Base-by-base conservation (phyloP, 1,140 invertebrate species). In the Drosophila mojavensis region DNA sequence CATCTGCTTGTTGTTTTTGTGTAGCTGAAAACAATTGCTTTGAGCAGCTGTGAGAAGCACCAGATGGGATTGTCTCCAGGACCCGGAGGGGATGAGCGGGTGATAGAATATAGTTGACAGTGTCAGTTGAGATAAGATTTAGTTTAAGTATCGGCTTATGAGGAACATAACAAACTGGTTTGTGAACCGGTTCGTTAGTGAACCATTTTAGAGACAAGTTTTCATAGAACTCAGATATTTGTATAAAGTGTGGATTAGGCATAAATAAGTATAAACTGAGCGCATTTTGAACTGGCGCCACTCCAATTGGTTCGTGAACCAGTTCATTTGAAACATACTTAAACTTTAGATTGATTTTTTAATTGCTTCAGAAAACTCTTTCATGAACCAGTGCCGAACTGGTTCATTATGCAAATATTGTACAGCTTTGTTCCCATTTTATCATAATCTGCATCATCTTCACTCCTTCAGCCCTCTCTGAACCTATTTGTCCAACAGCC, bases 11-110 rank as follows among this genome's bases (percentile, higher is more conserved):
- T 71, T 33, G 9, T 33, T 33, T 7, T 33, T 33, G 33, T 33
- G 2, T 33, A 10, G 58, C n/a, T 54, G n/a, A 54, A 65, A 54
- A 54, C 71, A 79, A 82, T 88, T 81, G 83, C 39, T 20, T 62
- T 66, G 77, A 82, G 82, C 71, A 74, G 67, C 59, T 74, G 65
- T 64, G 72, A 64, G 72, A 60, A 55, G 33, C 54, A 51, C 28
- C 75, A 78, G 75, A 48, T 78, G 75, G 54, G 71, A 69, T 69
- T 74, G 65, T 68, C 41, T 43, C 59, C 47, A 26, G 17, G 36
- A 26, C 36, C 4, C 10, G 36, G 36, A 0, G 36, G 3, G 36
- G 55, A 7, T 43, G 24, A 43, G 36, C 10, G 11, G 36, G 6
- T 36, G 1, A 30, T 30, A 36, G 0, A 36, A 41, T 9, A 5